phyloP scores from a whole-genome alignment of 2,888 invertebrate species.

The Trissolcus brochymenae region DNA sequence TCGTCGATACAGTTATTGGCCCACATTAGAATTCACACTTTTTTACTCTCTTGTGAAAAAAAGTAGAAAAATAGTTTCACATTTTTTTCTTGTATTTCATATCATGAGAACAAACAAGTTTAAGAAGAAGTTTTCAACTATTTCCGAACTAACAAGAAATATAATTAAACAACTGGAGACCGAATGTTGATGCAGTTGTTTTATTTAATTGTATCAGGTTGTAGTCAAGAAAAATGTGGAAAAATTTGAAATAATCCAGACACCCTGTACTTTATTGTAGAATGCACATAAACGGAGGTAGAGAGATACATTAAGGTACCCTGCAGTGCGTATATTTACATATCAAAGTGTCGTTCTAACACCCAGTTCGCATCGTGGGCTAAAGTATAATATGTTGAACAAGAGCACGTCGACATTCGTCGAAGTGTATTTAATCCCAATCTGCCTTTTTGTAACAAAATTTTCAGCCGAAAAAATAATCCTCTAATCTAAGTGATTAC shows the following conservation, averaged over 20 bases:
- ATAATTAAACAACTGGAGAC: too few species aligned
- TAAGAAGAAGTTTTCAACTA: too few species aligned
- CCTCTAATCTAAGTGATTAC: too few species aligned
- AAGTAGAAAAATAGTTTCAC: too few species aligned
- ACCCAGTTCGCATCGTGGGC: conserved; percentile 48
- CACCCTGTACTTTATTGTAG: conserved; percentile 36
- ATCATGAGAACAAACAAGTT: too few species aligned
- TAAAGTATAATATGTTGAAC: conserved; percentile 46
- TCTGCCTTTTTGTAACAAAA: conserved; percentile 59
- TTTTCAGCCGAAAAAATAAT: background rate
- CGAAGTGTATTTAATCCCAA: conserved; percentile 56
- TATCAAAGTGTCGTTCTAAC: conserved; percentile 73
- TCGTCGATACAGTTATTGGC: conserved; percentile 48
- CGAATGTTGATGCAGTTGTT: too few species aligned
- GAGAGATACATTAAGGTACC: conserved; percentile 59
- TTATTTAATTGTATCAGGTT: too few species aligned
- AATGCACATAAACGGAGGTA: conserved; percentile 34
- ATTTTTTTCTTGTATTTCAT: too few species aligned
- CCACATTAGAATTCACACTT: conserved; percentile 23
- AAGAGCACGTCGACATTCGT: conserved; percentile 40
- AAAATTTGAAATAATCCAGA: conserved; percentile 4
- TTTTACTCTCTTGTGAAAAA: background rate
- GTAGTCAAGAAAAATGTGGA: too few species aligned
- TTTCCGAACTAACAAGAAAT: too few species aligned
- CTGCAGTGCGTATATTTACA: conserved; percentile 74